Conservation (phyloP, 2,888 invertebrate species). For the Sarcophaga subvicina region DNA sequence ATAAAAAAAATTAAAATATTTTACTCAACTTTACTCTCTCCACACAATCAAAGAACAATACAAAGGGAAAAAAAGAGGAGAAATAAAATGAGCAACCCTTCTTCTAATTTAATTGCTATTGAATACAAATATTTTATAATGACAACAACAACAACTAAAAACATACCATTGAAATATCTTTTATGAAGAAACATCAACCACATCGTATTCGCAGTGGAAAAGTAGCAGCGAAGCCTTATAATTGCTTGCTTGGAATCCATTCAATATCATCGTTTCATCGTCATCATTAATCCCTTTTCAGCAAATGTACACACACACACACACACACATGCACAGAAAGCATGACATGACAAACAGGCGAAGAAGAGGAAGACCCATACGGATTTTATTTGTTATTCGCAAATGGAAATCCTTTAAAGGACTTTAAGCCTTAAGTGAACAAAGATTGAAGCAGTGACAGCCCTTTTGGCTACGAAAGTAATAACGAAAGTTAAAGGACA, state of each 20-base stretch:
- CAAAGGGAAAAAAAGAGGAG: too few species aligned
- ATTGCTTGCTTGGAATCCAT: conserved; percentile 41
- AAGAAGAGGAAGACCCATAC: neutral
- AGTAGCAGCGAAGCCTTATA: conserved; percentile 35
- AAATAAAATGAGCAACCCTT: neutral
- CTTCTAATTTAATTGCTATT: neutral
- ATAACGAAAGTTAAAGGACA: conserved; percentile 37
- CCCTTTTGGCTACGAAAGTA: conserved; percentile 13
- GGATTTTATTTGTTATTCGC: conserved; percentile 29
- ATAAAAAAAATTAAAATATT: too few species aligned
- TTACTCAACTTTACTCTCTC: too few species aligned
- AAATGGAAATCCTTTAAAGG: conserved; percentile 39
- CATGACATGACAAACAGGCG: conserved; percentile 9
- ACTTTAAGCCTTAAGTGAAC: conserved; percentile 31
- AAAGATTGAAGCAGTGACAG: conserved; percentile 17
- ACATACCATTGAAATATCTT: too few species aligned
- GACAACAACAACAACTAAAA: too few species aligned
- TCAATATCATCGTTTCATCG: conserved; percentile 23
- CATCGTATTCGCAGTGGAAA: too few species aligned
- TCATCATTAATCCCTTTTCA: conserved; percentile 52
- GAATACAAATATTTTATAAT: neutral
- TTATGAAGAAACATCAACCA: too few species aligned
- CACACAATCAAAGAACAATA: too few species aligned
- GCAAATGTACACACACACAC: neutral
- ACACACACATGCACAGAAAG: neutral